phyloP scores from a whole-genome alignment of 2,797 vertebrate species.

The Todus mexicanus region DNA sequence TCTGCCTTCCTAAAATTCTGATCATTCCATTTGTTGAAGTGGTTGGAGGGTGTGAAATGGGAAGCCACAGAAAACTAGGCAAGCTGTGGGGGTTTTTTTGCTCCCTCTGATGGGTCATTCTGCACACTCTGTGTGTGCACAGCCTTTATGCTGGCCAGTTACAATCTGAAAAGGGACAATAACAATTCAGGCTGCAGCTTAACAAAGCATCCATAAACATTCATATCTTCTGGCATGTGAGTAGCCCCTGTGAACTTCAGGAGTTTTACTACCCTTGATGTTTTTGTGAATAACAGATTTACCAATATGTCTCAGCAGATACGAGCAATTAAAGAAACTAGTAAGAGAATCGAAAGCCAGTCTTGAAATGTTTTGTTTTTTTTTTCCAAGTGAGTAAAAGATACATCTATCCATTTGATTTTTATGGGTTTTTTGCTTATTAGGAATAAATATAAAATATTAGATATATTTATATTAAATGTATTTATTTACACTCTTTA shows the following conservation, averaged over 20 bases:
- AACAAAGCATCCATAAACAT: neutral
- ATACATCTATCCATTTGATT: neutral
- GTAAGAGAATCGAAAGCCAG: neutral
- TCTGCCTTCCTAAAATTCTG: neutral
- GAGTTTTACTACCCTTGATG: conserved; percentile 9
- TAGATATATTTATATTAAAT: neutral
- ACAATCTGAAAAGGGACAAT: neutral
- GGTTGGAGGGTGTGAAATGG: neutral
- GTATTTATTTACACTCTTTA: neutral
- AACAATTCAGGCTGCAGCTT: neutral
- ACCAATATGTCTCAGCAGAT: neutral
- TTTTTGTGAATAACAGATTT: conserved; percentile 3
- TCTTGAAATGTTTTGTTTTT: neutral
- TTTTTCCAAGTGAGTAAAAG: neutral
- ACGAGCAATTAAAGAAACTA: neutral
- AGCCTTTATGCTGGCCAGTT: neutral
- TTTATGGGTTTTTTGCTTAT: neutral
- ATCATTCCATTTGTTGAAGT: neutral
- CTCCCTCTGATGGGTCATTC: neutral
- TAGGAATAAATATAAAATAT: neutral
- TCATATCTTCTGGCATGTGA: neutral
- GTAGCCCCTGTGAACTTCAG: neutral
- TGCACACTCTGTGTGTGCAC: neutral
- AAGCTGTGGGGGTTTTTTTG: neutral
- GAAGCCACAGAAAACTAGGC: neutral